phyloP scores from a whole-genome alignment of 2,888 invertebrate species.

The Gibbula magus region DNA sequence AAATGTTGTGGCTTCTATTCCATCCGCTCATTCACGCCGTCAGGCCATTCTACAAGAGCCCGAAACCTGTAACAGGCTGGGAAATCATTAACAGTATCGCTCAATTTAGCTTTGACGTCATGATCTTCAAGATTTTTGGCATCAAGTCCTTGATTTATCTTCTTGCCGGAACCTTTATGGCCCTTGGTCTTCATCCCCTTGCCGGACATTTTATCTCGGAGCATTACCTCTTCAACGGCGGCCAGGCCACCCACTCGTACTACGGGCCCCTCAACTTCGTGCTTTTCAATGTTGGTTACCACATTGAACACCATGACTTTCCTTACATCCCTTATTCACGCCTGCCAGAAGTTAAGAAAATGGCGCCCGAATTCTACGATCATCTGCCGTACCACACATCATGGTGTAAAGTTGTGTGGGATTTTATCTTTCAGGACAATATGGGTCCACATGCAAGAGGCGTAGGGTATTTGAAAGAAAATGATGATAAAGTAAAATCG shows the following conservation, averaged over 20 bases:
- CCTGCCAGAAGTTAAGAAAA: constrained; percentile 71
- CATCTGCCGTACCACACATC: constrained; percentile 94
- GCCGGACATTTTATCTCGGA: constrained; percentile 75
- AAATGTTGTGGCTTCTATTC: constrained; percentile 71
- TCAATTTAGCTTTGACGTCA: constrained; percentile 64
- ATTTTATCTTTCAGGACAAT: constrained; percentile 94
- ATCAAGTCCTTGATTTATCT: constrained; percentile 68
- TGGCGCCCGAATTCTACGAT: constrained; percentile 94
- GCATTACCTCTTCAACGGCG: constrained; percentile 72
- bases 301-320: constrained; percentile 75
- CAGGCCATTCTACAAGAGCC: constrained; percentile 73
- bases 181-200: constrained; percentile 72
- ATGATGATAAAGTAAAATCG: constrained; percentile 24
- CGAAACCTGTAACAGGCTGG: constrained; percentile 67
- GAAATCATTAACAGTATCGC: constrained; percentile 68
- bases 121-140: constrained; percentile 64
- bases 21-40: constrained; percentile 72
- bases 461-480: constrained; percentile 62
- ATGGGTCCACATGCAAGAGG: constrained; percentile 96
- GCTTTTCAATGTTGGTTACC: constrained; percentile 74
- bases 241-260: constrained; percentile 73
- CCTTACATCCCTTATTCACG: constrained; percentile 74
- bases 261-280: constrained; percentile 75
- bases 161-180: constrained; percentile 68
- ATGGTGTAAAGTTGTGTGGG: constrained; percentile 93